Base-by-base conservation (phyloP, 2,797 vertebrate species). In the Catharus ustulatus region DNA sequence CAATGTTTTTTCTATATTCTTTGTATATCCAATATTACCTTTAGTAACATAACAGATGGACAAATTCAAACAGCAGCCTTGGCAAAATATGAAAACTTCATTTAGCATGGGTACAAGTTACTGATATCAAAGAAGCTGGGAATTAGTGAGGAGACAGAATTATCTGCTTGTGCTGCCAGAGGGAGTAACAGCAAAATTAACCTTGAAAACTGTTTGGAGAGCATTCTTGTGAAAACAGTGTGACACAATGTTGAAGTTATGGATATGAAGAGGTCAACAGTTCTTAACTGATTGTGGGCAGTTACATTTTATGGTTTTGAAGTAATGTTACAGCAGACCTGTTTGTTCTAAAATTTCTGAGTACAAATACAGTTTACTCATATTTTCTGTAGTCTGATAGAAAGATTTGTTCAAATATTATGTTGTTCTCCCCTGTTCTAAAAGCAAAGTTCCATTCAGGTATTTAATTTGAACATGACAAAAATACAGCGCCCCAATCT, bases 191-290 rank as follows among this genome's bases (percentile, higher is more conserved):
- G 81, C 54, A 94, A 93, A 95, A 91, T 85, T 94, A 96, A 95
- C 96, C 96, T 97, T 97, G 96, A 93, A 85, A 82, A 90, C 81
- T 84, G 89, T 96, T 95, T 95, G 74, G 93, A 96, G 81, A 92
- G 67, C 69, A 80, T 94, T 93, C 87, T 88, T 91, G 81, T 94
- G 74, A 95, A 96, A 97, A 91, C 79, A 94, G 40, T 21, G 40
- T 95, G 94, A 94, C 95, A 96, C 79, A 75, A 32, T 80, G 75
- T 80, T 88, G 59, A 94, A 95, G 86, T 94, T 95, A 97, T 87
- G 93, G 91, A 81, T 81, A 87, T 82, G 87, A 77, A 87, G 84
- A 96, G 84, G 85, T 86, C 96, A 96, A 90, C 73, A 71, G 30
- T 62, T 87, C 72, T 69, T 73, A 92, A 77, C 80, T 63, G 89